Evolutionary conservation across 1,140 invertebrate genomes (phyloP), one percentile per base, ranked within the genome.

Genomic region (Drosophila elegans): DNA sequence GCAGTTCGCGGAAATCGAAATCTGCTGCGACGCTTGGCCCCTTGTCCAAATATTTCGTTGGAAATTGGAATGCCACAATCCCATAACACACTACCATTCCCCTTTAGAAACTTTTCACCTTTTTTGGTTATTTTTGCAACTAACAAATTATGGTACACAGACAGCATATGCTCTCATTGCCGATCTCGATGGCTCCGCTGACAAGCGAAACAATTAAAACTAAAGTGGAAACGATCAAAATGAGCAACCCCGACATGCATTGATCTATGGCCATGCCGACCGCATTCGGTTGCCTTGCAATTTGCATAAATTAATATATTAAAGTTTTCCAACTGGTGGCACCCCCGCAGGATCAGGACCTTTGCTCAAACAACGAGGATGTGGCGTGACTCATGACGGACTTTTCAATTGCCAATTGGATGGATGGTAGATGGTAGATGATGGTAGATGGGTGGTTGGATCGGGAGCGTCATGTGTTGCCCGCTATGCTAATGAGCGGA

Each of bases 191-290:
- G 42, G 25, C 39, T 29, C 56, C 42, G 86, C 73, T 90, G 82
- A 90, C 88, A 90, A 79, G 85, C 66, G 61, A 88, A 81, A 86
- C 88, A 90, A 90, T 90, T 90, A 90, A 90, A 90, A 80, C 74
- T 90, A 90, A 90, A 90, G 88, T 90, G 88, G 80, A 90, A 90
- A 90, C 88, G 88, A 90, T 90, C 88, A 90, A 90, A 90, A 72
- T 69, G 76, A 78, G 72, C 86, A 72, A 76, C 74, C 84, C 80
- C 57, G 55, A 68, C 57, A 79, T 51, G 53, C 46, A 62, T 71
- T 78, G 84, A 89, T 89, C 84, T 75, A 80, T 78, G 68, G 77
- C 59, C 41, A 82, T 88, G 82, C 41, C 48, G 52, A 52, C 34
- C 39, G 27, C 27, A 79, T 53, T 63, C 49, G 29, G 55, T 49